Base-by-base conservation (phyloP, 2,888 invertebrate species). In the Oscheius sp. region DNA sequence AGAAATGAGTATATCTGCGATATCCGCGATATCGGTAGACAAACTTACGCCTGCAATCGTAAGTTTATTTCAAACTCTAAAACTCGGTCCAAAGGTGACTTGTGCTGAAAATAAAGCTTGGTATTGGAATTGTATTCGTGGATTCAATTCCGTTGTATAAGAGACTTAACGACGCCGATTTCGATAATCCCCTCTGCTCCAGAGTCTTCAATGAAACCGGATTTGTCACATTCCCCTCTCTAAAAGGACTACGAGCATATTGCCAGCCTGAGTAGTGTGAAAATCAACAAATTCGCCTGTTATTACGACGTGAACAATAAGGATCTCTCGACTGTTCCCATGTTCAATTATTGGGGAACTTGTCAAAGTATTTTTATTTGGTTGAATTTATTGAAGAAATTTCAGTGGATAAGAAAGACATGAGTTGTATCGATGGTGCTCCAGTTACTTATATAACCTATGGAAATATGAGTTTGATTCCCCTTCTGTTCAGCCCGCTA, bases 291-390 rank as follows among this genome's bases (percentile, higher is more conserved):
- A n/a, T 48, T 34, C 3, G 58, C 48, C 1, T 68, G 68, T 33
- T 31, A 48, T 39, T 68, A 61, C 48, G 48, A 50, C 33, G 23
- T 15, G 5, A 46, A 29, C 31, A 29, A 29, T 8, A 33, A 45
- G n/a, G 61, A 68, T 48, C 48, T 68, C 3, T 48, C 61, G 1
- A 37, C 34, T 23, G 25, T 61, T 25, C 68, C 58, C 6, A n/a
- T 68, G 1, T 68, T 68, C 52, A 68, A 68, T 33, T 61, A 68
- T 34, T 68, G 68, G 68, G 68, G 61, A 25, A 34, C 27, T 3
- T 68, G 68, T 31, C 46, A 46, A 50, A 50, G 68, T 68, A n/a
- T n/a, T n/a, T n/a, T n/a, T n/a, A n/a, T n/a, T n/a, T n/a, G n/a
- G n/a, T n/a, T n/a, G n/a, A n/a, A n/a, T n/a, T n/a, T n/a, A n/a